These are phyloP conservation scores for Heterotis niloticus DNA, from an alignment of 2,113 vertebrate species.

Conservation along the genomic window DNA sequence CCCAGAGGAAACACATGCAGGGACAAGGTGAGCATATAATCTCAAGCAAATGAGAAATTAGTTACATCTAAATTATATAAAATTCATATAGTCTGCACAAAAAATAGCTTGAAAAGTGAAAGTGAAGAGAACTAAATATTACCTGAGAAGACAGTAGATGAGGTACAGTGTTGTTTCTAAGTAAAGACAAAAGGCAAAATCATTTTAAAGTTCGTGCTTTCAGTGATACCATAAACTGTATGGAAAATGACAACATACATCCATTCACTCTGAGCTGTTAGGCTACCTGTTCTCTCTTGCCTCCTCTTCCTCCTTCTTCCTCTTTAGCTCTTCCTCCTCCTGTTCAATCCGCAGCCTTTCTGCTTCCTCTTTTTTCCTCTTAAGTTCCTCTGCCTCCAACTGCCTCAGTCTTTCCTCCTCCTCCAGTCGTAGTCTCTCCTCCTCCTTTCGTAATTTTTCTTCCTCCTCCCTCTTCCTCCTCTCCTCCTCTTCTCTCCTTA, in stretches of 20 bases:
- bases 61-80: not conserved
- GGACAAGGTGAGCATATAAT: no score
- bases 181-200: constrained; percentile 18
- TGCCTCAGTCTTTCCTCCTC: constrained; percentile 63
- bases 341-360: constrained; percentile 45
- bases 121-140: not conserved
- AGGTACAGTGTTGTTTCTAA: constrained; percentile 3
- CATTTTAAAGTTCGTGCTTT: constrained; percentile 3
- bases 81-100: not conserved
- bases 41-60: no score
- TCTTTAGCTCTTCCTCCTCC: constrained; percentile 60
- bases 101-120: not conserved
- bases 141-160: constrained; percentile 27
- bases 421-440: constrained; percentile 51
- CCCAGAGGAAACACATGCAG: no score
- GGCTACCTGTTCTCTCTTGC: constrained; percentile 36
- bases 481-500: constrained; percentile 58
- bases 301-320: constrained; percentile 56
- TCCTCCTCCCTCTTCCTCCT: constrained; percentile 45
- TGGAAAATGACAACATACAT: not conserved
- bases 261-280: not conserved
- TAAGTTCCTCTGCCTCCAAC: constrained; percentile 52
- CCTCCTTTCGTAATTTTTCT: constrained; percentile 48
- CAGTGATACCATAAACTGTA: not conserved
- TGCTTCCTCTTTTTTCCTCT: constrained; percentile 45